A percentile compares a stretch with the other conserved stretches of the same genome.
Conservation (phyloP, 1,140 invertebrate genomes). For the Cardiocondyla obscurior region DNA sequence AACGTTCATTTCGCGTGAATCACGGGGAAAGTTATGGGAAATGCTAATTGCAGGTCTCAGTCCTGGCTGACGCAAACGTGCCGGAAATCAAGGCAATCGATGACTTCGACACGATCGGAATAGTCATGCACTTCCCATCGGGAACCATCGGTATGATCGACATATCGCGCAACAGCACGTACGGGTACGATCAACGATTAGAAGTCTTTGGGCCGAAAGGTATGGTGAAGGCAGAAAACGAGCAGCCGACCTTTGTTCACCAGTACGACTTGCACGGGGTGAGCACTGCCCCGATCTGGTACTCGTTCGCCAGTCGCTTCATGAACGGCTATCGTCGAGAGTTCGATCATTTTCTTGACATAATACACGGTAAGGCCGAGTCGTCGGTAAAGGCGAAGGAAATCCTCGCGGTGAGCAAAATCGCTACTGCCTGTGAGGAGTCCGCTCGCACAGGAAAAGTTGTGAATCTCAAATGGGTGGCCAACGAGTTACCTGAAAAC, state of each 20-base stretch:
- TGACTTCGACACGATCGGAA: slow-evolving; percentile 88
- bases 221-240: slow-evolving; percentile 85
- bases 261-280: slow-evolving; percentile 80
- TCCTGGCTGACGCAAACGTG: slow-evolving; percentile 84
- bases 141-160: slow-evolving; percentile 87
- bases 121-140: slow-evolving; percentile 86
- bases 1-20: too few species aligned
- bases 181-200: slow-evolving; percentile 89
- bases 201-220: slow-evolving; percentile 88
- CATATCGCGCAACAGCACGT: slow-evolving; percentile 86
- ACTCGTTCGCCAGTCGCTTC: slow-evolving; percentile 87
- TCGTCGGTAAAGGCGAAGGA: slow-evolving; percentile 82
- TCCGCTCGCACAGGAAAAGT: slow-evolving; percentile 83
- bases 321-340: slow-evolving; percentile 85
- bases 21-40: not conserved
- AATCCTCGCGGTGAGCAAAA: slow-evolving; percentile 84
- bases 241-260: slow-evolving; percentile 84
- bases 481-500: slow-evolving; percentile 71
- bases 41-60: slow-evolving; percentile 81
- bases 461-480: slow-evolving; percentile 82
- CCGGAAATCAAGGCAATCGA: slow-evolving; percentile 86
- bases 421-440: slow-evolving; percentile 85
- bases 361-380: slow-evolving; percentile 83
- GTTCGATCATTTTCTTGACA: slow-evolving; percentile 88
- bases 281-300: slow-evolving; percentile 85